These are phyloP conservation scores for Galbula dea DNA, from an alignment of 2,113 vertebrate species.

Conservation along the genomic window DNA sequence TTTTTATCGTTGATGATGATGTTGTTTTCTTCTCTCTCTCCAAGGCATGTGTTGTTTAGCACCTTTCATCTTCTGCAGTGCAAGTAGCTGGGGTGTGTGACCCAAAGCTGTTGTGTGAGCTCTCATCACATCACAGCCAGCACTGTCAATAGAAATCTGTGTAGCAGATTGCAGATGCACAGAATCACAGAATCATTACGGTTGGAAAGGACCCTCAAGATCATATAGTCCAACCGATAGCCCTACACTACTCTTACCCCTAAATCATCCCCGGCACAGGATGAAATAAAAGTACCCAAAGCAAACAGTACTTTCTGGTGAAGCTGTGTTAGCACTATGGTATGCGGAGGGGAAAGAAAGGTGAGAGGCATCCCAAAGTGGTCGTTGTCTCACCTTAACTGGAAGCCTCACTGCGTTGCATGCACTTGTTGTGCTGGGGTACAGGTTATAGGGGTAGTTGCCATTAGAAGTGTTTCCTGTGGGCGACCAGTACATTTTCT, in stretches of 20 bases:
- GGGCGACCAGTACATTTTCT: neutral
- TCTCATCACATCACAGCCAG: neutral
- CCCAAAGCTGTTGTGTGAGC: neutral
- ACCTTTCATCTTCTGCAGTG: neutral
- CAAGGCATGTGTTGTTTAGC: neutral
- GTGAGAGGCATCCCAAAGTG: neutral
- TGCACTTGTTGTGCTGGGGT: neutral
- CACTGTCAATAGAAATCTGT: neutral
- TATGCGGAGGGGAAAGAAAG: neutral
- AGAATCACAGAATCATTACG: no score
- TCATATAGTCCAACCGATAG: no score
- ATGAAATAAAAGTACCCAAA: neutral
- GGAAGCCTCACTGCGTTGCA: neutral
- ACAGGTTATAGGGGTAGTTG: neutral
- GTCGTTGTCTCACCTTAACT: neutral
- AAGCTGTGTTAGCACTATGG: neutral
- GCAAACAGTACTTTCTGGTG: neutral
- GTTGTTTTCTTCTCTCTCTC: no score
- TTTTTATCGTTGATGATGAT: no score
- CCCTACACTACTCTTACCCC: no score
- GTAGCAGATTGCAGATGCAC: neutral
- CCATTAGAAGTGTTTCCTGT: neutral
- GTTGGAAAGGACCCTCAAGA: no score
- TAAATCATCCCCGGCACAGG: neutral
- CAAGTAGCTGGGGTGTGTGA: neutral